Evolutionary conservation across 2,888 invertebrate genomes (phyloP).

Genomic region (Reticulitermes lucifugus): DNA sequence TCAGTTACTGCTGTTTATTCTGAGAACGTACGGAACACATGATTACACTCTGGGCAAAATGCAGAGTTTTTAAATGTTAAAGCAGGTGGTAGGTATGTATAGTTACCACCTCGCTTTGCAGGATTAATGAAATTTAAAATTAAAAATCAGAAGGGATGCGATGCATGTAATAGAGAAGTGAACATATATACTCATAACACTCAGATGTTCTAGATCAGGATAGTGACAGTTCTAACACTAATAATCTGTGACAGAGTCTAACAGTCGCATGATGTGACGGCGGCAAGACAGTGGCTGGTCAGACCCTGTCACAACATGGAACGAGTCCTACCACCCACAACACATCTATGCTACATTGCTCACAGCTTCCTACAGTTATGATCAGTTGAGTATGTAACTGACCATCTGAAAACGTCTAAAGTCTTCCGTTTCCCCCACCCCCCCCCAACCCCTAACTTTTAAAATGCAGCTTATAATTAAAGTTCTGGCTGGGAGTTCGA

Average conservation of each 20-base stretch:
- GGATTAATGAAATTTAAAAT: not conserved
- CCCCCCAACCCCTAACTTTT: not conserved
- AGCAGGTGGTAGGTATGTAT: no score
- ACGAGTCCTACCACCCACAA: conserved; percentile 35
- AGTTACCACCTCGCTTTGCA: no score
- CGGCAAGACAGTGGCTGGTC: conserved; percentile 22
- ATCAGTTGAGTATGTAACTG: conserved; percentile 15
- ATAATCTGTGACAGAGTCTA: conserved; percentile 9
- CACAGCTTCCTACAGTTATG: conserved; percentile 12
- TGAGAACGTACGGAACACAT: no score
- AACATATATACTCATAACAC: conserved; percentile 20
- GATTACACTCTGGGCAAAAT: no score
- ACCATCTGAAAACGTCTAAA: not conserved
- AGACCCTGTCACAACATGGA: not conserved
- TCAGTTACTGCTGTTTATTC: no score
- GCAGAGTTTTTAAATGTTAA: no score
- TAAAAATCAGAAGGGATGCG: not conserved
- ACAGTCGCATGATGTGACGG: not conserved
- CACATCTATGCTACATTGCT: conserved; percentile 23
- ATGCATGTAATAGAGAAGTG: not conserved
- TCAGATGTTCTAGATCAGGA: conserved; percentile 28
- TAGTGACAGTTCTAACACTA: conserved; percentile 34
- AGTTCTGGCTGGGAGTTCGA: conserved; percentile 8
- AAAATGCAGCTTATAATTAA: conserved; percentile 35
- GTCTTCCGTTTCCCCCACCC: conserved; percentile 7